Percentiles rank a stretch among this genome's conserved stretches.
Evolutionary conservation across 2,888 invertebrate species (phyloP).

Genomic region (Notodonta dromedarius): DNA sequence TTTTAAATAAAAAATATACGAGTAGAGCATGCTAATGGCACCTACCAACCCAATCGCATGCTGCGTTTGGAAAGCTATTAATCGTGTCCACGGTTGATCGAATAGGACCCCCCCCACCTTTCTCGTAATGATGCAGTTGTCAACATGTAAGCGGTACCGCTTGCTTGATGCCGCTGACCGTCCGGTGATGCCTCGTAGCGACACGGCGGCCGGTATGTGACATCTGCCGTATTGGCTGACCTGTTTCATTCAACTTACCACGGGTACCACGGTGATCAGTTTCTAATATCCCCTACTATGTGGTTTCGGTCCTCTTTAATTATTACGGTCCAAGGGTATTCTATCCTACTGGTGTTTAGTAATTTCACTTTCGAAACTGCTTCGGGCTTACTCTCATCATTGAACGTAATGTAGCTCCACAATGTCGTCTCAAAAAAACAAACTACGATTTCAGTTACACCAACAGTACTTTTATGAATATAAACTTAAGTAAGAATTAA

Average conservation of each 20-base stretch:
- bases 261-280: too few species aligned
- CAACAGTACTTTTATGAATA: too few species aligned
- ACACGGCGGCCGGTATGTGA: not conserved
- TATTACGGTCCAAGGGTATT: not conserved
- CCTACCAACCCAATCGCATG: slow-evolving; percentile 6
- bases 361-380: not conserved
- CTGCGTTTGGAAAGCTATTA: slow-evolving; percentile 50
- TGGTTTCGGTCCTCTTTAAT: not conserved
- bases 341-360: not conserved
- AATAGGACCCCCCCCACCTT: slow-evolving; percentile 14
- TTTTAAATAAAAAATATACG: too few species aligned
- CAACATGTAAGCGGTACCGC: not conserved
- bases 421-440: not conserved
- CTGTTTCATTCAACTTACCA: not conserved
- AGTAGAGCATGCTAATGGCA: not conserved
- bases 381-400: not conserved
- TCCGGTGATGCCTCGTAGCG: not conserved
- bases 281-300: too few species aligned
- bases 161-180: too few species aligned
- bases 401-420: slow-evolving; percentile 19
- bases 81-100: slow-evolving; percentile 42
- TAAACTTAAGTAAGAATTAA: too few species aligned
- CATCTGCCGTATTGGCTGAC: not conserved
- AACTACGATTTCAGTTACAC: too few species aligned
- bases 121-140: slow-evolving; percentile 2